phyloP scores from a whole-genome alignment of 2,113 vertebrate species.

The Phrynosoma blainvillii region DNA sequence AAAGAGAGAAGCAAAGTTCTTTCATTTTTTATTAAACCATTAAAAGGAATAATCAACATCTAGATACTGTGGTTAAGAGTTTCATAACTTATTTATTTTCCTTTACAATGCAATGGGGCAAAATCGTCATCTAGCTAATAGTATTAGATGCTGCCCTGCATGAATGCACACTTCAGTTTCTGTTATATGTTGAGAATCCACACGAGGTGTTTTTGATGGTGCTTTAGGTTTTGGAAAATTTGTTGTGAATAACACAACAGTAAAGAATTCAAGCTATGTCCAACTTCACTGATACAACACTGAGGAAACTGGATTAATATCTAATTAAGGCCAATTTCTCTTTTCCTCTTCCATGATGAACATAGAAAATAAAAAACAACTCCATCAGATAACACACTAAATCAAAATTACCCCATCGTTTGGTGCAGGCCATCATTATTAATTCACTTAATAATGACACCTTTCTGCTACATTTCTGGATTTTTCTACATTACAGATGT shows the following conservation, averaged over 20 bases:
- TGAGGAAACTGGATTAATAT: background rate
- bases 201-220: background rate
- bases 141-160: background rate
- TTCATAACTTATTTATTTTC: background rate
- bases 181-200: too few relatives aligned
- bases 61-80: background rate
- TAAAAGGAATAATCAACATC: background rate
- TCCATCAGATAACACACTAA: background rate
- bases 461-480: background rate
- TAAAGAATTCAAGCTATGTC: background rate
- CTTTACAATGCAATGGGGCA: constrained; percentile 7
- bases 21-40: background rate
- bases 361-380: background rate
- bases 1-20: background rate
- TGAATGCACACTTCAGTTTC: background rate
- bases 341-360: background rate
- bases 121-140: constrained; percentile 32
- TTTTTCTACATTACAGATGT: background rate
- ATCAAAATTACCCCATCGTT: background rate
- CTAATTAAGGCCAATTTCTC: background rate
- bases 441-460: background rate
- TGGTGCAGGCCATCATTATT: background rate
- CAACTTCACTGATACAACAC: background rate
- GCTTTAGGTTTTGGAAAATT: background rate
- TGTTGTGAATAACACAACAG: background rate